phyloP scores from a whole-genome alignment of 2,888 invertebrate genomes.

The Cerceris ruficornis region DNA sequence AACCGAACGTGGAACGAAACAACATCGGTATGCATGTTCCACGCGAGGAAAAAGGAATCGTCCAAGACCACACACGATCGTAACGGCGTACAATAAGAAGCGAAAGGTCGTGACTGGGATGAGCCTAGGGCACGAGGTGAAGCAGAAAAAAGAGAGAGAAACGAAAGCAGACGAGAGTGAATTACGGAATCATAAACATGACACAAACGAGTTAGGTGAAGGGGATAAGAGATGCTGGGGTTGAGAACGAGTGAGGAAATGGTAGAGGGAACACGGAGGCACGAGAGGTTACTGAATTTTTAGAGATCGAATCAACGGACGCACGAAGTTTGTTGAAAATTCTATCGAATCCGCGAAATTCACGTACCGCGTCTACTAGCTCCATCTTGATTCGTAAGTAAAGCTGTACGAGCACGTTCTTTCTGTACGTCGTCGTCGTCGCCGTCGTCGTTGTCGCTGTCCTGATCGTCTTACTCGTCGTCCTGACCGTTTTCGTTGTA shows the following conservation, averaged over 20 bases:
- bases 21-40: background rate
- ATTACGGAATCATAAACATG: conserved; percentile 29
- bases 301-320: background rate
- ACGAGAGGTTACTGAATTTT: too few relatives aligned
- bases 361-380: conserved; percentile 62
- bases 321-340: conserved; percentile 36
- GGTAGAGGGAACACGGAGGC: background rate
- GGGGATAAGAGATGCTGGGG: background rate
- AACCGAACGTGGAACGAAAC: conserved; percentile 10
- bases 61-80: background rate
- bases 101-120: conserved; percentile 26
- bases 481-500: conserved; percentile 39
- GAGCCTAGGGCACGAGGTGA: background rate
- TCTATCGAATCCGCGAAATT: conserved; percentile 55
- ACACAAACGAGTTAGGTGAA: conserved; percentile 13
- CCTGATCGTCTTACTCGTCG: conserved; percentile 2
- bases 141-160: conserved; percentile 1
- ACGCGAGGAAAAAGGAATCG: background rate
- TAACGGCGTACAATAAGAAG: background rate
- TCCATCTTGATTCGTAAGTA: conserved; percentile 66
- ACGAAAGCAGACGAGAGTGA: conserved; percentile 10
- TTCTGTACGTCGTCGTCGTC: conserved; percentile 34
- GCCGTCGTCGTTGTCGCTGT: conserved; percentile 3
- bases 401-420: conserved; percentile 54
- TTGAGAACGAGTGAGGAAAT: background rate